Evolutionary conservation across 2,113 vertebrate species (phyloP), one percentile per base, ranked within the genome.

Genomic region (Camelus dromedarius): DNA sequence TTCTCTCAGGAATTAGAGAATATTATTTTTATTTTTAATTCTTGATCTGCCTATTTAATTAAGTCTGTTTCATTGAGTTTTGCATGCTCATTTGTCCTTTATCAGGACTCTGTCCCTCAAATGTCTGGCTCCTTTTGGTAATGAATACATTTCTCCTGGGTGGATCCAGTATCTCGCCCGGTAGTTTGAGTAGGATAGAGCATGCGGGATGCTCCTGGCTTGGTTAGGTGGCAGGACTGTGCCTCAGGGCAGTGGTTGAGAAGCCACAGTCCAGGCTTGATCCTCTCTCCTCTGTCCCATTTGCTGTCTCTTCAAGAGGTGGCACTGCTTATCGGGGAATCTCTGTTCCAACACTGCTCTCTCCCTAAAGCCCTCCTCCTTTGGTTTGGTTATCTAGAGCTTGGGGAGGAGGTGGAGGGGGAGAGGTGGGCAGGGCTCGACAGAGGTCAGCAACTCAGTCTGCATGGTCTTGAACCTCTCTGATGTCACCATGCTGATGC

Each of bases 171-270:
- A 9, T 54, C 46, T 64, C 2, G 24, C 5, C 80, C 48, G 60
- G 42, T n/a, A 7, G 1, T 5, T 30, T n/a, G 6, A 10, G 26
- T 0, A 20, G 15, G 6, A 14, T 3, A n/a, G n/a, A 46, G 30
- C 35, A 81, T 1, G 1, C 16, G 14, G 38, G n/a, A 0, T 24
- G 2, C n/a, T 81, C 30, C n/a, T 5, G 30, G 9, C 32, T 75
- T 35, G 3, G 46, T 35, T 35, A n/a, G 3, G 50, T 35, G 20
- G 28, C 7, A 22, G 8, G 38, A 35, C 19, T 48, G 6, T 7
- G 26, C 28, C 50, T 15, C 4, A 52, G 26, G 38, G 26, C 26
- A 50, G 22, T 24, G 48, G 30, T 18, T 50, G 42, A 46, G 46
- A 3, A 84, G 8, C 8, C 60, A 35, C 4, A 4, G 32, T 58